Evolutionary conservation across 2,888 invertebrate genomes (phyloP).

Genomic region (Lypha dubia): DNA sequence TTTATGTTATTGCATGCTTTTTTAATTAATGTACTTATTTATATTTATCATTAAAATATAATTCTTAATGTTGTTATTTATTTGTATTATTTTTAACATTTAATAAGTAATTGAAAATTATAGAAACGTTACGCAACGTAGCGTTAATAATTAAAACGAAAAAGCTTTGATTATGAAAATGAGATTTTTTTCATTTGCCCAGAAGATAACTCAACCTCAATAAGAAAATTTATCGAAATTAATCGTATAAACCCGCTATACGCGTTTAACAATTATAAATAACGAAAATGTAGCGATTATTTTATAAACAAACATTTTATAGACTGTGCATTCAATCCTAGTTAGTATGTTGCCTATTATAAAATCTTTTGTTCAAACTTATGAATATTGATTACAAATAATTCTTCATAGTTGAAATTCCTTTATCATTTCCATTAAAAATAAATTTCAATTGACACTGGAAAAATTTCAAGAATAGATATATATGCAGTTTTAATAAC

Average conservation of each 20-base stretch:
- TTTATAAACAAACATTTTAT: not conserved
- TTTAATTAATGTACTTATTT: constrained; percentile 44
- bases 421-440: not conserved
- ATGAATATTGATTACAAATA: not conserved
- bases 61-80: constrained; percentile 29
- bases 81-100: constrained; percentile 39
- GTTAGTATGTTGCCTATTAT: constrained; percentile 2
- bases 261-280: too few relatives aligned
- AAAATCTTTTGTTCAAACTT: not conserved
- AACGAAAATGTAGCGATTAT: not conserved
- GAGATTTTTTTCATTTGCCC: constrained; percentile 24
- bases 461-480: not conserved
- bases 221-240: constrained; percentile 24
- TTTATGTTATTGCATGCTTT: constrained; percentile 65
- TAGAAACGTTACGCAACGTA: constrained; percentile 6
- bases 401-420: not conserved
- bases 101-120: constrained; percentile 33
- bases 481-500: not conserved
- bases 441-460: not conserved
- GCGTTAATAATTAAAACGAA: not conserved
- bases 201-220: constrained; percentile 48
- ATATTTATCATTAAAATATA: constrained; percentile 4
- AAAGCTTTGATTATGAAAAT: constrained; percentile 36
- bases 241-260: too few relatives aligned
- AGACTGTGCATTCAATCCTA: constrained; percentile 42